These are phyloP conservation scores for Danio choprae DNA, from an alignment of 2,797 vertebrate genomes.

Conservation along the genomic window DNA sequence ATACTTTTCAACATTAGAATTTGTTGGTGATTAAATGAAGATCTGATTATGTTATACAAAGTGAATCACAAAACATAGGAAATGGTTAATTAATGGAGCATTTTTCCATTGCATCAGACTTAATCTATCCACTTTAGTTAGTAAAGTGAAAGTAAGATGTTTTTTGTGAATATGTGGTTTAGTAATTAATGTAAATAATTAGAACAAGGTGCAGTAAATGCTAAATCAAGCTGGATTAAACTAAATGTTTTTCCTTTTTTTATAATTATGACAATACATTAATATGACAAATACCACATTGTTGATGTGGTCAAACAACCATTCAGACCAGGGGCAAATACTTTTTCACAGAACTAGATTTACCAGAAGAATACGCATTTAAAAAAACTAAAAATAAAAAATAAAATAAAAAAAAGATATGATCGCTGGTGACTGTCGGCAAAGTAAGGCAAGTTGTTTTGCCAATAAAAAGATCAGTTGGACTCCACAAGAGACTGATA, in stretches of 20 bases:
- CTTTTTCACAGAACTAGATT: conserved; percentile 4
- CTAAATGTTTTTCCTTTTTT: no score
- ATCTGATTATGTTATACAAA: no score
- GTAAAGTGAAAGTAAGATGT: not conserved
- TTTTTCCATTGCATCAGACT: no score
- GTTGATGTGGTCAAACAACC: not conserved
- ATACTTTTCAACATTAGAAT: no score
- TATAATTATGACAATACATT: not conserved
- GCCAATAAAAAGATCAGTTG: not conserved
- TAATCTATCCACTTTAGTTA: not conserved
- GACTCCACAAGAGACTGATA: not conserved
- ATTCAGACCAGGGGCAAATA: not conserved
- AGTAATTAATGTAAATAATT: no score
- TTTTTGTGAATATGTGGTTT: not conserved
- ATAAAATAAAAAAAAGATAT: not conserved
- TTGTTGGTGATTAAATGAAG: no score
- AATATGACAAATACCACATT: not conserved
- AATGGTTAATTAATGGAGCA: no score
- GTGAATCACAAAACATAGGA: no score
- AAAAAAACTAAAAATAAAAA: no score
- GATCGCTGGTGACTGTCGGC: not conserved
- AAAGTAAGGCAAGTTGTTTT: not conserved
- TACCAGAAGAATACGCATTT: not conserved
- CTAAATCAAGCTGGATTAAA: not conserved
- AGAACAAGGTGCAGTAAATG: not conserved